phyloP scores from a whole-genome alignment of 1,140 invertebrate genomes.

The Cydia strobilella region DNA sequence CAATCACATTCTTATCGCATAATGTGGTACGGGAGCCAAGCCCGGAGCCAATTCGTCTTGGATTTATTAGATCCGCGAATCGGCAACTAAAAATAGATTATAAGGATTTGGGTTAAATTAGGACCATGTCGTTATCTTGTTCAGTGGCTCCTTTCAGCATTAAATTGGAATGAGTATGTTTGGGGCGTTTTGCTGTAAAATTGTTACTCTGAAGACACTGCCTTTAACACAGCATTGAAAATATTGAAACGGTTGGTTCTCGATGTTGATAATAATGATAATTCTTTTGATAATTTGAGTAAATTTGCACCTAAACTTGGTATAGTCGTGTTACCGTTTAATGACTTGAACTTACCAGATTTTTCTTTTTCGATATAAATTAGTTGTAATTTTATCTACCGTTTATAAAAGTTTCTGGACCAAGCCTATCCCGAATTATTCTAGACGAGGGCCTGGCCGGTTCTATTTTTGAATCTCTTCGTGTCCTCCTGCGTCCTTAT shows the following conservation, averaged over 20 bases:
- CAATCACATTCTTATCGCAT: slow-evolving; percentile 31
- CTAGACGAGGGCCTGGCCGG: neutral
- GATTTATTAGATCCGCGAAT: slow-evolving; percentile 24
- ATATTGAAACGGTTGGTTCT: neutral
- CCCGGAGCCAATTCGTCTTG: slow-evolving; percentile 25
- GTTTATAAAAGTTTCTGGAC: neutral
- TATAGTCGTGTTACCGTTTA: neutral
- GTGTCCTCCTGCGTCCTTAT: neutral
- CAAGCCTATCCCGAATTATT: neutral
- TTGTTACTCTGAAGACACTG: neutral
- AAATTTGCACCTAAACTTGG: neutral
- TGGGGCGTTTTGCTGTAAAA: neutral
- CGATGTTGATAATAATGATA: no score
- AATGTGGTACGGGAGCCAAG: slow-evolving; percentile 18
- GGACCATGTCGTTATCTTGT: slow-evolving; percentile 18
- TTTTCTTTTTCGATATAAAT: neutral
- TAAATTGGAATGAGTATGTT: slow-evolving; percentile 10
- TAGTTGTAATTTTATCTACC: neutral
- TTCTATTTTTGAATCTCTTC: slow-evolving; percentile 16
- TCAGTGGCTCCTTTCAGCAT: slow-evolving; percentile 16
- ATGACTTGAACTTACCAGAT: neutral
- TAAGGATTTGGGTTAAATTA: slow-evolving; percentile 23
- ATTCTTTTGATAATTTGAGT: neutral
- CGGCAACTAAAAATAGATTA: slow-evolving; percentile 23
- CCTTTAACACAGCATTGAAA: neutral